Evolutionary conservation across 2,797 vertebrate genomes (phyloP).

Genomic region (Cyclura pinguis): DNA sequence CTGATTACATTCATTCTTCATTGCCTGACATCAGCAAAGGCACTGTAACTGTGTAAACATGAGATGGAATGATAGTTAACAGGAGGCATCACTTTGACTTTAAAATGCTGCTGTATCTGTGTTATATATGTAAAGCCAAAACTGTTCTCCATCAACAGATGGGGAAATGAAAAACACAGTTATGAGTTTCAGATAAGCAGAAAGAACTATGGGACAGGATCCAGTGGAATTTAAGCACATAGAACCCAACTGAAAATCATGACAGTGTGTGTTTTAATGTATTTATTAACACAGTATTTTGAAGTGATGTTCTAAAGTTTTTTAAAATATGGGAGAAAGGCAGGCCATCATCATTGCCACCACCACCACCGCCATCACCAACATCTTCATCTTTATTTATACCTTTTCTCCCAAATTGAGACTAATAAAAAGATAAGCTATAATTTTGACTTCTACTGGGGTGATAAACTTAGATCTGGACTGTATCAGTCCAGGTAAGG

Average conservation of each 20-base stretch:
- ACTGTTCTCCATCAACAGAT: background rate
- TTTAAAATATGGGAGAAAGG: too few relatives aligned
- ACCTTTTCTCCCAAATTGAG: too few relatives aligned
- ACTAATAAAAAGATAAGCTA: background rate
- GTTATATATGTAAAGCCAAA: background rate
- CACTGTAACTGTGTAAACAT: background rate
- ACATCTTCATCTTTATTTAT: too few relatives aligned
- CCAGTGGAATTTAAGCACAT: background rate
- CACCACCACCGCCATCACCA: too few relatives aligned
- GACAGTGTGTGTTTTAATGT: too few relatives aligned
- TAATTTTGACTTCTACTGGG: background rate
- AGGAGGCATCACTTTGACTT: background rate
- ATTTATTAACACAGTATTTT: too few relatives aligned
- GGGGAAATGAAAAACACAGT: background rate
- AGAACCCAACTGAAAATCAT: background rate
- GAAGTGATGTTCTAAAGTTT: too few relatives aligned
- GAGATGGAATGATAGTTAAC: background rate
- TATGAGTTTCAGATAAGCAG: background rate
- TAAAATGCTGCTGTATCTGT: background rate
- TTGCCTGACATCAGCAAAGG: background rate
- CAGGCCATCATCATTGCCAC: too few relatives aligned
- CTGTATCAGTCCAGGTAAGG: background rate
- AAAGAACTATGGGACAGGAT: background rate
- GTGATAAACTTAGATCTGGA: background rate
- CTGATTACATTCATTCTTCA: background rate